Evolutionary conservation across 2,888 invertebrate species (phyloP).

Genomic region (Zeuzera pyrina): DNA sequence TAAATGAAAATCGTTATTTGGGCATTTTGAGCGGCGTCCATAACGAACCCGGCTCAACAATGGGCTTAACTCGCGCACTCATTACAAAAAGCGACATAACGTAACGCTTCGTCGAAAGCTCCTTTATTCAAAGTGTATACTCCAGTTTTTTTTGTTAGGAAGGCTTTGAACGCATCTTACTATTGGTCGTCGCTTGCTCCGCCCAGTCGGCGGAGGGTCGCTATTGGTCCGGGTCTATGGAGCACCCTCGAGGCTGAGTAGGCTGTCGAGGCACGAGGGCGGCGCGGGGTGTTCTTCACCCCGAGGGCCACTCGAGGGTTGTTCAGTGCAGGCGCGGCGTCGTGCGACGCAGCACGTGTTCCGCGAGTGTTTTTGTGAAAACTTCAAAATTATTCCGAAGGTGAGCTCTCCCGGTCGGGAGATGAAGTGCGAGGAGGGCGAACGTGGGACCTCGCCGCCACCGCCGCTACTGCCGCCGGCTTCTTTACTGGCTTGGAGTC

Average conservation of each 20-base stretch:
- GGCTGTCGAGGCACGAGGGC: slow-evolving; percentile 69
- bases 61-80: slow-evolving; percentile 71
- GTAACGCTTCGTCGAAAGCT: slow-evolving; percentile 70
- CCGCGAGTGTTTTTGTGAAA: slow-evolving; percentile 39
- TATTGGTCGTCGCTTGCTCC: slow-evolving; percentile 52
- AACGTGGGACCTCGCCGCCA: slow-evolving; percentile 51
- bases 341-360: slow-evolving; percentile 66
- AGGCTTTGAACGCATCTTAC: slow-evolving; percentile 35
- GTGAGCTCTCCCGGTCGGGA: slow-evolving; percentile 66
- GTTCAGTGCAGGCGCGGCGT: slow-evolving; percentile 68
- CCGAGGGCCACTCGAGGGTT: slow-evolving; percentile 72
- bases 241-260: slow-evolving; percentile 71
- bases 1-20: slow-evolving; percentile 70
- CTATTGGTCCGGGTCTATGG: slow-evolving; percentile 54
- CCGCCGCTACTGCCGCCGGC: slow-evolving; percentile 67
- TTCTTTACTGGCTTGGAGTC: slow-evolving; percentile 83
- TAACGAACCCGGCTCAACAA: slow-evolving; percentile 70
- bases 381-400: slow-evolving; percentile 67
- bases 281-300: slow-evolving; percentile 70
- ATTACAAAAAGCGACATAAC: slow-evolving; percentile 73
- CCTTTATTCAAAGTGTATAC: slow-evolving; percentile 70
- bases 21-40: slow-evolving; percentile 66
- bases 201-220: slow-evolving; percentile 42
- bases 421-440: slow-evolving; percentile 68
- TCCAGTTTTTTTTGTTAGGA: slow-evolving; percentile 64